Conservation (phyloP, 2,888 invertebrate species). For the Diogma glabrata region DNA sequence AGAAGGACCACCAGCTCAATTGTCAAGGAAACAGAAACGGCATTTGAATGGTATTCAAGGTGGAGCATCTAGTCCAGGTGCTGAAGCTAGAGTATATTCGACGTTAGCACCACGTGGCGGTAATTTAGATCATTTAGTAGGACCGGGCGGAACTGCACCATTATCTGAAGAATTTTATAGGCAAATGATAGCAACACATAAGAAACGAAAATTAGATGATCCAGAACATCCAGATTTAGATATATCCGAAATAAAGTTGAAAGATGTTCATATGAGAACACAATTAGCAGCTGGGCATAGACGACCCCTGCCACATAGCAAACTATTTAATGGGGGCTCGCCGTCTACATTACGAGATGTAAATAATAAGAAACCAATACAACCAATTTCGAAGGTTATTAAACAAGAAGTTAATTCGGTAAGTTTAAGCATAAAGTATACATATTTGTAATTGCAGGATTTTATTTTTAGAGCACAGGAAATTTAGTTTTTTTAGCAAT, state of each 20-base stretch:
- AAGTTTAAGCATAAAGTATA: background rate
- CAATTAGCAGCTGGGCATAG: constrained; percentile 32
- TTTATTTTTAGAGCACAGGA: too few relatives aligned
- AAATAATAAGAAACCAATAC: background rate
- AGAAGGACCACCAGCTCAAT: constrained; percentile 49
- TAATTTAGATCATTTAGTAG: constrained; percentile 36
- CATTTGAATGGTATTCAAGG: constrained; percentile 37
- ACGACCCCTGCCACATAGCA: constrained; percentile 20
- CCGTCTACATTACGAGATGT: background rate
- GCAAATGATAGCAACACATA: constrained; percentile 58
- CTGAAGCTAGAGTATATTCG: constrained; percentile 36
- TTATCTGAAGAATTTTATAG: constrained; percentile 52
- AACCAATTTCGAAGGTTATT: background rate
- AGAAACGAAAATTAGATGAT: constrained; percentile 54
- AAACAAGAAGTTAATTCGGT: constrained; percentile 4
- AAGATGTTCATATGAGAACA: constrained; percentile 42
- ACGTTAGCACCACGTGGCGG: constrained; percentile 35
- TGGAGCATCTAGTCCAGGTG: constrained; percentile 26
- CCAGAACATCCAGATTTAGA: constrained; percentile 67
- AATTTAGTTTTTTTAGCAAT: too few relatives aligned
- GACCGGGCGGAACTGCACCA: constrained; percentile 29
- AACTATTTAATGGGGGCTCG: constrained; percentile 4
- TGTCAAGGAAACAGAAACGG: constrained; percentile 46
- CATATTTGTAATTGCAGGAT: too few relatives aligned
- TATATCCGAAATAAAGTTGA: constrained; percentile 61